Base-by-base conservation (phyloP, 2,113 vertebrate genomes). In the Ginglymostoma cirratum region DNA sequence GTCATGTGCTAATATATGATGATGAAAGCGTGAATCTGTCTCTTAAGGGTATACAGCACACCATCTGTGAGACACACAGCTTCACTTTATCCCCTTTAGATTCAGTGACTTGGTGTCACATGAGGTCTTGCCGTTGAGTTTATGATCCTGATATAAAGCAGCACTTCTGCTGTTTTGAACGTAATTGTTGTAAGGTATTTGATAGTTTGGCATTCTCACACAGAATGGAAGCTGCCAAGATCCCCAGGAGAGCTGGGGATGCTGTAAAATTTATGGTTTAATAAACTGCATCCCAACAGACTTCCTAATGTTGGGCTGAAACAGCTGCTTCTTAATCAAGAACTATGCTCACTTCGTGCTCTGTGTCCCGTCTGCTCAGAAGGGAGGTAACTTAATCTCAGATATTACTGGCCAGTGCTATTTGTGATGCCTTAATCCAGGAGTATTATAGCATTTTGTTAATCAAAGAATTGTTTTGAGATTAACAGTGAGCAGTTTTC, bases 361-460 rank as follows among this genome's bases (percentile, higher is more conserved):
- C 89, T 65, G 14, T 38, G n/a, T 42, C 19, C 17, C n/a, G 34
- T 66, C 30, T 65, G 87, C 87, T 90, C 87, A 66, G 42, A 38
- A 38, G 89, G 89, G 61, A 66, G 89, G 61, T 93, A 66, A 93
- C 89, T 93, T 93, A 65, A 92, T 65, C 87, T 92, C 30, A 65
- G 55, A 61, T n/a, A 61, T 34, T 61, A 65, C 87, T 65, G 34
- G 30, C 87, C 89, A 34, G 5, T 61, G 38, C n/a, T 83, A n/a
- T n/a, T n/a, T 78, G 30, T 61, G 15, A 30, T 89, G 6, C 45
- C 34, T 89, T 92, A n/a, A 92, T 92, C 61, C 38, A 2, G 38
- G n/a, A 61, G 61, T 61, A 93, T 66, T 66, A 38, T 34, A 66
- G 34, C 89, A 66, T 15, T 15, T 5, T 61, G 30, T 5, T 65